A percentile compares a stretch with the other conserved stretches of the same genome.
Conservation (phyloP, 2,888 invertebrate genomes). For the Allacma fusca region DNA sequence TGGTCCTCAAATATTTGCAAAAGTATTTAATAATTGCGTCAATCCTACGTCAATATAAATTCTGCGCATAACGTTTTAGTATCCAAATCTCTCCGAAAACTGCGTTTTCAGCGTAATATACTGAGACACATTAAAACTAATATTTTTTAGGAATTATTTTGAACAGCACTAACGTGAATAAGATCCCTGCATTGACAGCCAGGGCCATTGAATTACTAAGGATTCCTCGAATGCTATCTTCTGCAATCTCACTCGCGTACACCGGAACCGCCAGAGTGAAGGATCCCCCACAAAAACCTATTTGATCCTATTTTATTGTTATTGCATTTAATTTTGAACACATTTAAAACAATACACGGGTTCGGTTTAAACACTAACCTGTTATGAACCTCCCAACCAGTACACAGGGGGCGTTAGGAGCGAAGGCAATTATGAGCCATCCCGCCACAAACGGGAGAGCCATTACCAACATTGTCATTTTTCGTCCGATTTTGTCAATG, state of each 20-base stretch:
- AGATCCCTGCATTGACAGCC: neutral
- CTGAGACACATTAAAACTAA: too few relatives aligned
- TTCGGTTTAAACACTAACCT: slow-evolving; percentile 65
- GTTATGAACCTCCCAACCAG: slow-evolving; percentile 68
- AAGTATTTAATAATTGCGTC: too few relatives aligned
- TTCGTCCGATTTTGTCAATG: slow-evolving; percentile 64
- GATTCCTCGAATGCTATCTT: slow-evolving; percentile 79
- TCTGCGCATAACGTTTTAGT: too few relatives aligned
- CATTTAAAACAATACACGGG: slow-evolving; percentile 7
- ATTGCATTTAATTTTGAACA: neutral
- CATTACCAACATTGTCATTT: slow-evolving; percentile 74
- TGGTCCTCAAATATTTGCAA: too few relatives aligned
- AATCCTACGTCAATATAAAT: too few relatives aligned
- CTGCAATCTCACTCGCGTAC: slow-evolving; percentile 85
- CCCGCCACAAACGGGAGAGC: slow-evolving; percentile 74
- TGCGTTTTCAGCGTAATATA: too few relatives aligned
- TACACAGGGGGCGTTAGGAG: slow-evolving; percentile 66
- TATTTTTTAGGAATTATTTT: too few relatives aligned
- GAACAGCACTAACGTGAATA: too few relatives aligned
- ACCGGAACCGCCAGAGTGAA: slow-evolving; percentile 78
- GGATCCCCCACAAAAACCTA: neutral
- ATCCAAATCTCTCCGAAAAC: too few relatives aligned
- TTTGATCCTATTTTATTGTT: too few relatives aligned
- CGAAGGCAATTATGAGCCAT: slow-evolving; percentile 73
- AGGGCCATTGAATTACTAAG: slow-evolving; percentile 75